Conservation (phyloP, 2,797 vertebrate species). For the Myotis myotis region DNA sequence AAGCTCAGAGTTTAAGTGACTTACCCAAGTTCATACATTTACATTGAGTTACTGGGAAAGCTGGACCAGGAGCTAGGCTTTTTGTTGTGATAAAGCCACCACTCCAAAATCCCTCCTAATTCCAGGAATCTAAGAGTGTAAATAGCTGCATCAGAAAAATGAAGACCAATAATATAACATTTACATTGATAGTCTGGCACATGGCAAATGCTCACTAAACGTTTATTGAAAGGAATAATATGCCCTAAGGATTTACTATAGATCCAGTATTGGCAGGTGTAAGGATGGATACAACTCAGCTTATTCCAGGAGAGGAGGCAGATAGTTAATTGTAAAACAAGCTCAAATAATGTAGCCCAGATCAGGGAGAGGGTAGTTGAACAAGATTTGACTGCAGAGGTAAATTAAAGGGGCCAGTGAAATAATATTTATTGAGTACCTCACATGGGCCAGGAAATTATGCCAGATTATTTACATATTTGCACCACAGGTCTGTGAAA, state of each 20-base stretch:
- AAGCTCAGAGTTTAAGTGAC: slow-evolving; percentile 45
- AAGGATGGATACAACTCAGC: neutral
- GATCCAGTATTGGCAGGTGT: neutral
- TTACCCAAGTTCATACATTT: neutral
- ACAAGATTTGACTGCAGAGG: neutral
- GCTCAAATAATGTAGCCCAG: neutral
- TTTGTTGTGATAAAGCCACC: slow-evolving; percentile 12
- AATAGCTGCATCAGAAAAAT: slow-evolving; percentile 61
- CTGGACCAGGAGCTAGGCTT: slow-evolving; percentile 49
- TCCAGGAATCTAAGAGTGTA: slow-evolving; percentile 65
- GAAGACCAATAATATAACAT: neutral
- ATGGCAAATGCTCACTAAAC: neutral
- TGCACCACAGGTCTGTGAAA: neutral
- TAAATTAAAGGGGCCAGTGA: slow-evolving; percentile 46
- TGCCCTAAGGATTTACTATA: neutral
- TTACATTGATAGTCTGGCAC: neutral
- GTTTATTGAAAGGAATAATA: slow-evolving; percentile 2
- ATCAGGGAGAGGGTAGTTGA: neutral
- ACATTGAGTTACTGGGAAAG: neutral
- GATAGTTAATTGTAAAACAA: slow-evolving; percentile 25
- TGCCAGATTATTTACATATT: slow-evolving; percentile 1
- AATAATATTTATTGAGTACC: neutral
- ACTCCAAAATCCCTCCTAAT: slow-evolving; percentile 56
- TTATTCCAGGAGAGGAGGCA: neutral
- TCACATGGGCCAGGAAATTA: neutral